Conservation (phyloP, 1,140 invertebrate genomes). For the Micrasema longulum region DNA sequence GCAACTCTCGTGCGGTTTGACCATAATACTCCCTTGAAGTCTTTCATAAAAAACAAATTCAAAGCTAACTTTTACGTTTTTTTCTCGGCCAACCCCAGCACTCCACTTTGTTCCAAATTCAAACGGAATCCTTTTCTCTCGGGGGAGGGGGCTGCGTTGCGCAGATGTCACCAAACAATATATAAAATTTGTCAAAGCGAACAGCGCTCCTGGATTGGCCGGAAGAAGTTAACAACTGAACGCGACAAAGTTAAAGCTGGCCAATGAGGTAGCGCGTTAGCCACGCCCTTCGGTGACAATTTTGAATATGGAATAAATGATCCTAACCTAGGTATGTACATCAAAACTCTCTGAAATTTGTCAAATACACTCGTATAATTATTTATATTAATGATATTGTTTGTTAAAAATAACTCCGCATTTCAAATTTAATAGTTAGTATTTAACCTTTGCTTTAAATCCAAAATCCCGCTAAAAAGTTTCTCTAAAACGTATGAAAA, state of each 20-base stretch:
- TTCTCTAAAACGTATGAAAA: too few relatives aligned
- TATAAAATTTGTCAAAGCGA: slow-evolving; percentile 15
- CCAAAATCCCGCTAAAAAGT: too few relatives aligned
- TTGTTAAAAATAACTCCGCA: too few relatives aligned
- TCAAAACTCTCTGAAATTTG: neutral
- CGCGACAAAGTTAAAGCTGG: slow-evolving; percentile 11
- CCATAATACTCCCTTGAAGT: too few relatives aligned
- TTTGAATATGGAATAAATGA: neutral
- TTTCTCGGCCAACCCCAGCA: neutral
- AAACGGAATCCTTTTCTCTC: neutral
- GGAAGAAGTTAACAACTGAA: slow-evolving; percentile 6
- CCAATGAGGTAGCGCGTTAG: slow-evolving; percentile 6
- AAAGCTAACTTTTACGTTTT: too few relatives aligned
- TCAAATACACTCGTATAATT: neutral
- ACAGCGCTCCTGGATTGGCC: slow-evolving; percentile 7
- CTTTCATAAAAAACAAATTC: too few relatives aligned
- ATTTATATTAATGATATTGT: too few relatives aligned
- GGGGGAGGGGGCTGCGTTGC: neutral
- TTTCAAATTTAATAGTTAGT: too few relatives aligned
- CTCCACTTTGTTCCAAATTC: slow-evolving; percentile 1
- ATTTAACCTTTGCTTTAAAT: too few relatives aligned
- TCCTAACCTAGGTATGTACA: neutral
- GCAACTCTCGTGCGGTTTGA: too few relatives aligned
- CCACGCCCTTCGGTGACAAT: slow-evolving; percentile 22
- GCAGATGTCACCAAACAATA: slow-evolving; percentile 16